Base-by-base conservation (phyloP, 92 coral and sea anemone genomes). In the Pocillopora grandis region DNA sequence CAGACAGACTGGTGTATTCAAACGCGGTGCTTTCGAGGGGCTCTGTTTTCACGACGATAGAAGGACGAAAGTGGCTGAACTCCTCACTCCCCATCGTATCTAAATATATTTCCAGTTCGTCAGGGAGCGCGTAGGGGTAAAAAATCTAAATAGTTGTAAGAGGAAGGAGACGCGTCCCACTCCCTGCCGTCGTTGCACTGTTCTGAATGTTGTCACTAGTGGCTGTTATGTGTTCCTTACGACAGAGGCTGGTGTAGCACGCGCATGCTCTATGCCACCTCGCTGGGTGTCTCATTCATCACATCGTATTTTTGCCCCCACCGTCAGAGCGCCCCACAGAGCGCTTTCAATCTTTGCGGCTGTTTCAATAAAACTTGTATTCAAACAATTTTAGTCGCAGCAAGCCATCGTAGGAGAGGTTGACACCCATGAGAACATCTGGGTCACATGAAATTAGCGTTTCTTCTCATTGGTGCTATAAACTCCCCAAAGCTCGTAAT, bases 361-460 rank as follows among this genome's bases (percentile, higher is more conserved):
- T 82, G 90, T 88, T 79, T 92, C 98, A 94, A 94, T 92, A 87
- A 94, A 91, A 94, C 87, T 92, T 94, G 95, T 89, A 94, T 94
- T 92, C 90, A 92, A 83, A 89, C 90, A 92, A 94, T 92, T 92
- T 94, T 86, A 56, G 77, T 87, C 98, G 81, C 95, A 89, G 98
- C 90, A 81, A 80, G 92, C 80, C 64, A 55, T 63, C 86, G 61
- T 16, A 75, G 49, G 16, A 60, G 80, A 82, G 62, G 73, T 83
- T 75, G 86, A 83, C 79, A 83, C 73, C 86, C 68, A 14, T 74
- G 63, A 74, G 86, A 83, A 83, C 86, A 83, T 83, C 86, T 83
- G 86, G 86, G 84, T 58, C 65, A 27, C 42, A 56, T 65, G 27
- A 83, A 63, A 83, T 74, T 70, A 23, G 73, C 64, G 35, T 74